Base-by-base conservation (phyloP, 1,140 invertebrate genomes). In the Nasonia longicornis region DNA sequence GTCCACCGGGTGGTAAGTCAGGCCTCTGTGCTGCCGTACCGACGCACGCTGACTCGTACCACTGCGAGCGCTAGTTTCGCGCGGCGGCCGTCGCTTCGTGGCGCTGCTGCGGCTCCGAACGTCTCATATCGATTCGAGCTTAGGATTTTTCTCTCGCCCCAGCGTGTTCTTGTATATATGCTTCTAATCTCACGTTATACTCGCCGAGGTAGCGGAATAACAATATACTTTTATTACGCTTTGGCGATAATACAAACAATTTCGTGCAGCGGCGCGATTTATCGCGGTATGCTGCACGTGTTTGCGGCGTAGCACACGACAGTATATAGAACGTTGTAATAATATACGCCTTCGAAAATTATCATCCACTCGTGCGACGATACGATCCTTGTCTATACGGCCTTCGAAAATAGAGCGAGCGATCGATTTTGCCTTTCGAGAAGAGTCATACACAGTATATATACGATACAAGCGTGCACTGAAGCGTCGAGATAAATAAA, bases 191-290 rank as follows among this genome's bases (percentile, higher is more conserved):
- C 20, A 26, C 10, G 26, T 67, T 77, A 77, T 29, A 77, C 74
- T 38, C 52, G 52, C 22, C 38, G 58, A 76, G 74, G 29, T n/a
- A 20, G 35, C 31, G 58, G n/a, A 76, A 76, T 66, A 76, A 76
- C 74, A 45, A 76, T 76, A 66, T 76, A 66, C 14, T 77, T 77
- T 66, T 69, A 77, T 77, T 42, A 29, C 64, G 75, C 64, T 77
- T 48, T 48, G 16, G 22, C 29, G 64, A 77, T 69, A 58, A 58
- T 67, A 77, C 69, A 77, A 78, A 70, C 67, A 78, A 78, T 78
- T 78, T 70, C 45, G 45, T 22, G 52, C 38, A 26, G 35, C 42
- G 6, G 69, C 26, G 42, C 14, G 38, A 78, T 78, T 78, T 78
- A 70, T 70, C 67, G 6, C 52, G 20, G 16, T 20, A n/a, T 58